phyloP scores from a whole-genome alignment of 2,888 invertebrate species.

The Ganaspis brasiliensis region DNA sequence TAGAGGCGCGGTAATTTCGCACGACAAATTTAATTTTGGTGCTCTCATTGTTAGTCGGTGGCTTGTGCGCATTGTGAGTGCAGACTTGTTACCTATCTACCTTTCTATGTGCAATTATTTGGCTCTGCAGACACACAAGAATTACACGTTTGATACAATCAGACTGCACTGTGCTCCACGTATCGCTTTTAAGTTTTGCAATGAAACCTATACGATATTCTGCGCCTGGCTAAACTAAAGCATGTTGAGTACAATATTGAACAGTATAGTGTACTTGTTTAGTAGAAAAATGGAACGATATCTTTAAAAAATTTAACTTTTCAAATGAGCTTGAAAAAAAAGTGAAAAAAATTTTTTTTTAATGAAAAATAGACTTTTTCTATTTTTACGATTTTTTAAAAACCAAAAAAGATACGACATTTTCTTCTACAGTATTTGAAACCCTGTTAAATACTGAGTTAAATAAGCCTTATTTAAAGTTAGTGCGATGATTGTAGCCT shows the following conservation, averaged over 20 bases:
- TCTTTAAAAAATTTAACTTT: no score
- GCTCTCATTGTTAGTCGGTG: constrained; percentile 59
- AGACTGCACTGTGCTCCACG: constrained; percentile 47
- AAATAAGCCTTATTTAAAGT: no score
- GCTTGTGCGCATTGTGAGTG: constrained; percentile 56
- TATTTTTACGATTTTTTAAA: no score
- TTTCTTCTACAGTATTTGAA: no score
- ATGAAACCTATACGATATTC: constrained; percentile 48
- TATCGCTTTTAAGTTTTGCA: constrained; percentile 51
- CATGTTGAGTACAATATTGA: not conserved
- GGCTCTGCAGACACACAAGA: constrained; percentile 44
- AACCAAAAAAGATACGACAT: no score
- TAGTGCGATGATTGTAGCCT: no score
- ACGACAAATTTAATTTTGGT: constrained; percentile 74
- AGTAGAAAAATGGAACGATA: no score
- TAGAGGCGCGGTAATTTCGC: constrained; percentile 63
- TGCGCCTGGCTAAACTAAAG: not conserved
- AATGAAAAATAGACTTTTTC: no score
- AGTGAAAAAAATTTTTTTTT: no score
- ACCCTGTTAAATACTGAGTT: no score
- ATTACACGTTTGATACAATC: constrained; percentile 57
- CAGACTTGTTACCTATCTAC: constrained; percentile 27
- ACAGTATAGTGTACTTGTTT: not conserved
- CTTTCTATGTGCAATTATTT: constrained; percentile 47
- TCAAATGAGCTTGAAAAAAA: no score